phyloP scores from a whole-genome alignment of 2,113 vertebrate species.

The Melanerpes formicivorus region DNA sequence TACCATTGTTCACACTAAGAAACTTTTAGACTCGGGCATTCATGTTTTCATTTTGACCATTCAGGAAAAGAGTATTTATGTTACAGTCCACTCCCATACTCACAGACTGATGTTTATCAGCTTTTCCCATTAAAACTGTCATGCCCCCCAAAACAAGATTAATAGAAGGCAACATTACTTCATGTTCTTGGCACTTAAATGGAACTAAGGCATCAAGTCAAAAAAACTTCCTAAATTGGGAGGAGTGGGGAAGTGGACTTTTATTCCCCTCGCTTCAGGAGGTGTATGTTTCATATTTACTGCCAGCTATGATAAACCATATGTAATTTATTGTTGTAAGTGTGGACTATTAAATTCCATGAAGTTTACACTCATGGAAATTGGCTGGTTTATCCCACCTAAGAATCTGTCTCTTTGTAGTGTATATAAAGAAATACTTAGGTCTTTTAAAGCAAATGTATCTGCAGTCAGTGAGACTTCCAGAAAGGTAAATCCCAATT shows the following conservation, averaged over 20 bases:
- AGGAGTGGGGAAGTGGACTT: slow-evolving; percentile 30
- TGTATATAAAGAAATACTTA: slow-evolving; percentile 9
- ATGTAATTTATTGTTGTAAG: slow-evolving; percentile 40
- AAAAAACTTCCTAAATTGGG: slow-evolving; percentile 67
- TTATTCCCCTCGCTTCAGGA: not conserved
- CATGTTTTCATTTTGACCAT: slow-evolving; percentile 49
- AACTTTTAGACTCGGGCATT: slow-evolving; percentile 36
- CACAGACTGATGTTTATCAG: slow-evolving; percentile 79
- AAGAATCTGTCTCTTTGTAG: slow-evolving; percentile 5
- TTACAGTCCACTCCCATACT: slow-evolving; percentile 73
- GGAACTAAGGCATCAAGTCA: slow-evolving; percentile 66
- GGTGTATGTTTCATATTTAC: slow-evolving; percentile 41
- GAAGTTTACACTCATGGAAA: not conserved
- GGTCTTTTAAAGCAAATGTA: not conserved
- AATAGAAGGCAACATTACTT: slow-evolving; percentile 77
- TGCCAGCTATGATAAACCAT: slow-evolving; percentile 41
- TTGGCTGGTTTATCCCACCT: not conserved
- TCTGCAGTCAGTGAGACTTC: slow-evolving; percentile 4
- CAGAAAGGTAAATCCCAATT: slow-evolving; percentile 39
- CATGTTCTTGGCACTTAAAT: slow-evolving; percentile 73
- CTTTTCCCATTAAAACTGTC: slow-evolving; percentile 79
- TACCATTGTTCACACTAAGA: slow-evolving; percentile 52
- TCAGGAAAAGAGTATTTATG: slow-evolving; percentile 75
- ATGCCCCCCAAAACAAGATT: slow-evolving; percentile 73
- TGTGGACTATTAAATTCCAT: slow-evolving; percentile 32